phyloP scores from a whole-genome alignment of 2,888 invertebrate genomes.

The Drosophila neonasuta region DNA sequence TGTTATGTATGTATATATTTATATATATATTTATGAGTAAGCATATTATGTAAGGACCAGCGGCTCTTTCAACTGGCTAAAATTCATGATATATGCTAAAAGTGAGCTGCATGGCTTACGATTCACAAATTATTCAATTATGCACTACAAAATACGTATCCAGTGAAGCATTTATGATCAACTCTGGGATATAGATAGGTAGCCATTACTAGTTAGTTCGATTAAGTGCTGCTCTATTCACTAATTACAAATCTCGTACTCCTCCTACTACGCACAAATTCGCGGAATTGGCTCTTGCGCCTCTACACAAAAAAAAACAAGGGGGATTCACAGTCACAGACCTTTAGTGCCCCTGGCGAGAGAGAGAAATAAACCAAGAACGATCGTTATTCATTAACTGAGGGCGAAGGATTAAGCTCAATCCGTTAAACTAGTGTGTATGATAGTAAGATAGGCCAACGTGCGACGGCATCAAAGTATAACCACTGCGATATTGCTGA shows the following conservation, averaged over 20 bases:
- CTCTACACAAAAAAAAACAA: conserved; percentile 33
- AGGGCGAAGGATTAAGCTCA: conserved; percentile 20
- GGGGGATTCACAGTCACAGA: conserved; percentile 59
- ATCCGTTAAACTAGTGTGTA: conserved; percentile 41
- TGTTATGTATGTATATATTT: conserved; percentile 1
- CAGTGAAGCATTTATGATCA: conserved; percentile 22
- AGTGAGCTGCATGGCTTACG: conserved; percentile 23
- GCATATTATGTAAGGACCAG: conserved; percentile 52
- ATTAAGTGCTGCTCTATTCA: conserved; percentile 65
- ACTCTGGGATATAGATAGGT: conserved; percentile 8
- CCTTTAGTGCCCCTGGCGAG: conserved; percentile 7
- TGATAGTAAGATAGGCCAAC: conserved; percentile 64
- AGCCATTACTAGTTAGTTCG: conserved; percentile 42
- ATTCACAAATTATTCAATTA: conserved; percentile 6
- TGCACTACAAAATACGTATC: conserved; percentile 29
- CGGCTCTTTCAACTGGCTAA: conserved; percentile 26
- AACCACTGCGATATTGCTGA: conserved; percentile 40
- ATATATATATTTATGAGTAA: conserved; percentile 31
- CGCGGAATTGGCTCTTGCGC: conserved; percentile 5
- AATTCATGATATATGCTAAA: conserved; percentile 44
- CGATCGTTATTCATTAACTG: conserved; percentile 19
- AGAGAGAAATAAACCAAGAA: conserved; percentile 24
- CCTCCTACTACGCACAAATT: conserved; percentile 17
- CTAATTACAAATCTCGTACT: conserved; percentile 63
- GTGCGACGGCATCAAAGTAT: conserved; percentile 61